Conservation (phyloP, 2,888 invertebrate genomes). For the Andrena bucephala region DNA sequence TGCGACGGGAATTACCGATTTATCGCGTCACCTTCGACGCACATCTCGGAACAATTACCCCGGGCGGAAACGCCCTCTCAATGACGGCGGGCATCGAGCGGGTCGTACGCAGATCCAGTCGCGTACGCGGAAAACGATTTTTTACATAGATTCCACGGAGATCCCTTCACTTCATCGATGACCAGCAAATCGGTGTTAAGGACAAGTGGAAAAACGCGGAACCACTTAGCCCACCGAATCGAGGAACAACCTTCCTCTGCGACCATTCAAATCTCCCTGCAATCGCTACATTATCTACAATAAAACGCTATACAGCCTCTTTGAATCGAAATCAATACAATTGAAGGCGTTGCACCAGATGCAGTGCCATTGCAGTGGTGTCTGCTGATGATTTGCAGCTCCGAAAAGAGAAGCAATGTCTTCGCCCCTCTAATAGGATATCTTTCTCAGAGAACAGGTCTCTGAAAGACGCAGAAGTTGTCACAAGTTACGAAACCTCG, state of each 20-base stretch:
- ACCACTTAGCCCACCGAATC: neutral
- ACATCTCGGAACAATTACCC: slow-evolving; percentile 25
- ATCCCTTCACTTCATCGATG: slow-evolving; percentile 18
- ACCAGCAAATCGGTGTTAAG: neutral
- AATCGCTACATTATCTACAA: too few relatives aligned
- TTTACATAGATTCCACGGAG: neutral
- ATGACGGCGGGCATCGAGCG: neutral
- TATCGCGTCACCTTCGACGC: slow-evolving; percentile 38
- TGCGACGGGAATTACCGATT: slow-evolving; percentile 36
- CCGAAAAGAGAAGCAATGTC: slow-evolving; percentile 53
- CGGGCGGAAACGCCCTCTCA: slow-evolving; percentile 19
- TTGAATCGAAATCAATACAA: too few relatives aligned
- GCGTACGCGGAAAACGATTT: slow-evolving; percentile 7
- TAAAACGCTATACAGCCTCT: too few relatives aligned
- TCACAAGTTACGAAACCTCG: slow-evolving; percentile 1
- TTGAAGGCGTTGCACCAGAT: too few relatives aligned
- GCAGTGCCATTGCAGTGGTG: slow-evolving; percentile 6
- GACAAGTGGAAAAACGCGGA: neutral
- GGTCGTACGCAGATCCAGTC: slow-evolving; percentile 15
- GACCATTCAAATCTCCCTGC: too few relatives aligned
- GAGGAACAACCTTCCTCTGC: neutral
- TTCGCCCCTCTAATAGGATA: neutral
- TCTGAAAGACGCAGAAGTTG: neutral
- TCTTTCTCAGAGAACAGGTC: neutral
- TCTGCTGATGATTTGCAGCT: slow-evolving; percentile 60